Base-by-base conservation (phyloP, 2,797 vertebrate genomes). In the Gadopsis marmoratus region DNA sequence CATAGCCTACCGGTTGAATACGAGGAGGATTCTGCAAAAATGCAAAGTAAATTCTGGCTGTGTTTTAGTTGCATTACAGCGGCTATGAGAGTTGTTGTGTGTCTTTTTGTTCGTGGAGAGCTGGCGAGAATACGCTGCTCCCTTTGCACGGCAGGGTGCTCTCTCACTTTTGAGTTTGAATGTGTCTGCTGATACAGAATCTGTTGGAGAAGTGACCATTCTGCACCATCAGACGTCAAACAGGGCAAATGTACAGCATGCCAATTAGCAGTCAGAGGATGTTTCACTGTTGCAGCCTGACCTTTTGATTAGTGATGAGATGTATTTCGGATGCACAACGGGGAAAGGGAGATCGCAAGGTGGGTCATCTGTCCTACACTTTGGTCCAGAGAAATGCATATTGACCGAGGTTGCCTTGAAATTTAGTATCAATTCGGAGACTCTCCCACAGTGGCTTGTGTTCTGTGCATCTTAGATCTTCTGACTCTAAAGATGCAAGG, bases 301-400 rank as follows among this genome's bases (percentile, higher is more conserved):
- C 83, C 80, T 85, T 86, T 76, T 72, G 79, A 77, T 82, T 71
- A 78, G 62, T 71, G 82, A 82, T 87, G 77, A 77, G 67, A 70
- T 63, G 71, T 64, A 35, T 37, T 58, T 63, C 62, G 67, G 71
- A 74, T 73, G 26, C 47, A 31, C 69, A 54, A 55, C 7, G 37
- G 2, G 14, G 3, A 4, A 21, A 13, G 2, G 45, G 5, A 31
- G n/a, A 55, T 17, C 19, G 26, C 64, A 11, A 33, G 17, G 13
- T 3, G n/a, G 14, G 45, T 58, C 65, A 12, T 39, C 47, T 16
- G 53, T 37, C 35, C 13, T 14, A 17, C 59, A 14, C 33, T 31
- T 58, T 50, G 29, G 48, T 71, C 39, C 54, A 21, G 39, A 29
- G 31, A 45, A 76, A 17, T 19, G 16, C 13, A 21, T 51, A 12